A percentile compares a stretch with the other conserved stretches of the same genome.
phyloP scores from a whole-genome alignment of 1,140 invertebrate species.

The Drosophila elegans region DNA sequence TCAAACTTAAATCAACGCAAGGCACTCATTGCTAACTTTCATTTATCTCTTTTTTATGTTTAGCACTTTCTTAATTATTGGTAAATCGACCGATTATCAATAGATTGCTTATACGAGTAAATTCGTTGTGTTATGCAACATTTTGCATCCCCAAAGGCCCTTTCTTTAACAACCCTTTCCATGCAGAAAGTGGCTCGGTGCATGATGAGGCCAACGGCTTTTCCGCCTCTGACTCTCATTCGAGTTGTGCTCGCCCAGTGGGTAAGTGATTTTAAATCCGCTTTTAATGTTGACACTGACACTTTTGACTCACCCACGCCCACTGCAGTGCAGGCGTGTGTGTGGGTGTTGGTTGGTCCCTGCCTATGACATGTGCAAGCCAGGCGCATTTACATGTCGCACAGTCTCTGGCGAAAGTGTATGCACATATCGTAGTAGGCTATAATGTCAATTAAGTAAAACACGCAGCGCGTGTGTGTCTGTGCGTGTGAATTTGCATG shows the following conservation, averaged over 20 bases:
- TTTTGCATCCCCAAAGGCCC: background rate
- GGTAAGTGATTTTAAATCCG: conserved; percentile 84
- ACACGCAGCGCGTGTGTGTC: conserved; percentile 21
- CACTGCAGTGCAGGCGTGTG: background rate
- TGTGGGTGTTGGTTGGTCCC: background rate
- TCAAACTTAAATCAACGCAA: too few species aligned
- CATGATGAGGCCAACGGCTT: conserved; percentile 65
- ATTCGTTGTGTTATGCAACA: background rate
- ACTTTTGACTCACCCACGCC: conserved; percentile 50
- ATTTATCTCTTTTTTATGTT: too few species aligned
- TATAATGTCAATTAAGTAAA: conserved; percentile 79
- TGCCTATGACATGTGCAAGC: conserved; percentile 72
- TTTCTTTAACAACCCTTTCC: background rate
- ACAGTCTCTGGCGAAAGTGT: conserved; percentile 65
- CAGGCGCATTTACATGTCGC: conserved; percentile 76
- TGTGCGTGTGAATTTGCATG: conserved; percentile 15
- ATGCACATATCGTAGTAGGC: conserved; percentile 81
- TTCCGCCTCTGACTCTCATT: conserved; percentile 63
- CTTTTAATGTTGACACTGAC: conserved; percentile 84
- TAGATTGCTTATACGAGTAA: background rate
- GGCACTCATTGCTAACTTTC: too few species aligned
- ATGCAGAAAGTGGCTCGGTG: background rate
- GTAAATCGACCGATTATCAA: background rate
- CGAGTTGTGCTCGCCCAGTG: conserved; percentile 20
- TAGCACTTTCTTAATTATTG: too few species aligned